These are phyloP conservation scores for Strix aluco DNA, from an alignment of 2,113 vertebrate genomes.

Conservation along the genomic window DNA sequence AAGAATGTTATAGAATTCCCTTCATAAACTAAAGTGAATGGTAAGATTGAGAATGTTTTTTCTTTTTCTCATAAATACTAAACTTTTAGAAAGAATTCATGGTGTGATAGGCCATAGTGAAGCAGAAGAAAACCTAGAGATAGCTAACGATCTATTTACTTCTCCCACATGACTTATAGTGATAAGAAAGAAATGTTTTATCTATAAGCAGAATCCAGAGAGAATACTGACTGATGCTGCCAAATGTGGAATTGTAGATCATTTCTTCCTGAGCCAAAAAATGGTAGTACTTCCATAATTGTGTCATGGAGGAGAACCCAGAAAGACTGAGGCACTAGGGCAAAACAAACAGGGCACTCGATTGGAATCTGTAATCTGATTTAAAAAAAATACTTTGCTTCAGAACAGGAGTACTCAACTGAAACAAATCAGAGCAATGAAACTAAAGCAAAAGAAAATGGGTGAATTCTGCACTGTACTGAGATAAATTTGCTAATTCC, in stretches of 20 bases:
- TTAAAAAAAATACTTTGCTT: neutral
- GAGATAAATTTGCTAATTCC: neutral
- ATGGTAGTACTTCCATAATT: neutral
- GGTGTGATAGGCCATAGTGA: neutral
- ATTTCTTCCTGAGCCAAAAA: neutral
- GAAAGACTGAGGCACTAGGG: neutral
- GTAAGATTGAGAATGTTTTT: neutral
- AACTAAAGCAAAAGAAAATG: neutral
- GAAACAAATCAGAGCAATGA: neutral
- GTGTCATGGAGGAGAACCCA: neutral
- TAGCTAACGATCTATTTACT: fast-evolving
- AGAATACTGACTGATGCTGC: neutral
- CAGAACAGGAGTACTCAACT: neutral
- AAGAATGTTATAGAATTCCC: neutral
- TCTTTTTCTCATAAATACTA: neutral
- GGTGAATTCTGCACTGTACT: neutral
- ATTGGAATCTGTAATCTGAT: neutral
- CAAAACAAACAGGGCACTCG: neutral
- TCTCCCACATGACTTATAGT: neutral
- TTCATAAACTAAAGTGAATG: neutral
- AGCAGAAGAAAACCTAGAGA: neutral
- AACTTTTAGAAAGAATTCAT: neutral
- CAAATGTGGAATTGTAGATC: neutral
- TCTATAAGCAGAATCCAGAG: neutral
- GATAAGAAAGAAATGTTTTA: neutral